A percentile compares a stretch with the other conserved stretches of the same genome.
Conservation (phyloP, 2,888 invertebrate genomes). For the Cryptocheilus praepositus region DNA sequence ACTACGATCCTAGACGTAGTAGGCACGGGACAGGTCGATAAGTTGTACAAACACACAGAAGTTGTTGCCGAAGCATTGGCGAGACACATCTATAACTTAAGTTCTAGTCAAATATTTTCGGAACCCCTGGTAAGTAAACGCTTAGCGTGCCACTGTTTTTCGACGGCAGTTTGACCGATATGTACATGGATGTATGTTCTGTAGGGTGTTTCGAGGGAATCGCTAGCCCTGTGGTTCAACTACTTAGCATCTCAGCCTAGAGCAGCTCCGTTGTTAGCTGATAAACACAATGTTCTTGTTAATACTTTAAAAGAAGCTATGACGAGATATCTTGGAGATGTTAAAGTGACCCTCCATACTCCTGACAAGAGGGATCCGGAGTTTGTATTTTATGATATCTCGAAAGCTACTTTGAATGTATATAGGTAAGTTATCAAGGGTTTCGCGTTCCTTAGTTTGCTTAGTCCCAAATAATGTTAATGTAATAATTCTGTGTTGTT, state of each 20-base stretch:
- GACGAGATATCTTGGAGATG: constrained; percentile 86
- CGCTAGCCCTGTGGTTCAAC: constrained; percentile 86
- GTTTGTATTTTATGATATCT: constrained; percentile 91
- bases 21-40: constrained; percentile 77
- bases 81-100: constrained; percentile 85
- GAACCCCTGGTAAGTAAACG: constrained; percentile 83
- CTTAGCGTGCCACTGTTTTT: neutral
- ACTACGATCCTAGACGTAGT: constrained; percentile 81
- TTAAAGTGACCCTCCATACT: constrained; percentile 81
- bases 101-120: constrained; percentile 81
- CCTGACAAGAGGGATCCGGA: constrained; percentile 94
- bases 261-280: constrained; percentile 83
- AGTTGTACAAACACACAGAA: constrained; percentile 82
- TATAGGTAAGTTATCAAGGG: constrained; percentile 84
- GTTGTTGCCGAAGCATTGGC: constrained; percentile 90
- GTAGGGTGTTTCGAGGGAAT: constrained; percentile 85
- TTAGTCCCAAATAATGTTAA: constrained; percentile 51
- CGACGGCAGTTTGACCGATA: no score
- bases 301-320: constrained; percentile 84
- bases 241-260: constrained; percentile 84
- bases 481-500: constrained; percentile 65
- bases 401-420: constrained; percentile 86
- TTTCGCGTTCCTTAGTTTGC: no score
- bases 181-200: constrained; percentile 46
- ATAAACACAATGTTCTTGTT: constrained; percentile 82